Conservation (phyloP, 2,888 invertebrate genomes). For the Chaetogeoica ovagalla region DNA sequence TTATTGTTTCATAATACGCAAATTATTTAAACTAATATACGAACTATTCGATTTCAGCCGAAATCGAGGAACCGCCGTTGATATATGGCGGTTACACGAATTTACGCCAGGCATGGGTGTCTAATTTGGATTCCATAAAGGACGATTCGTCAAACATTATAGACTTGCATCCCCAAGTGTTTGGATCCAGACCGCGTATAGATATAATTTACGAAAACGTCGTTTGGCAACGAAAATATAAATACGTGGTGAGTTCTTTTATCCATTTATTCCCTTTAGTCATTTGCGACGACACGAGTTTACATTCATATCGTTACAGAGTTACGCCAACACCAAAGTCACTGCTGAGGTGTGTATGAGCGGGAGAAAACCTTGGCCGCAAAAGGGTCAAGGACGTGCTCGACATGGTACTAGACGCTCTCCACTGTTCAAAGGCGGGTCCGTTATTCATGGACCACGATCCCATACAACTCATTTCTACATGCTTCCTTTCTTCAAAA, state of each 20-base stretch:
- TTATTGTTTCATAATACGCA: not conserved
- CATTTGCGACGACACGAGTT: not conserved
- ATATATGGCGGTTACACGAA: conserved; percentile 45
- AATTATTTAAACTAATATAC: not conserved
- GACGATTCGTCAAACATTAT: conserved; percentile 81
- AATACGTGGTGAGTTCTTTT: conserved; percentile 68
- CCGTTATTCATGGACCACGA: conserved; percentile 85
- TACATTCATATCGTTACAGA: conserved; percentile 58
- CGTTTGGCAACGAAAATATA: conserved; percentile 81
- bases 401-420: conserved; percentile 91
- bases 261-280: not conserved
- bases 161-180: conserved; percentile 87
- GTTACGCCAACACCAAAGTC: conserved; percentile 74
- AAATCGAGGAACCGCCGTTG: conserved; percentile 19
- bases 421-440: conserved; percentile 79
- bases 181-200: conserved; percentile 78
- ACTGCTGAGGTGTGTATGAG: conserved; percentile 81
- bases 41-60: not conserved
- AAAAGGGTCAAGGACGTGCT: conserved; percentile 88
- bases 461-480: conserved; percentile 89
- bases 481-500: conserved; percentile 80
- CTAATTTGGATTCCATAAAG: conserved; percentile 75
- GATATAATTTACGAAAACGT: conserved; percentile 86
- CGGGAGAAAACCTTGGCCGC: conserved; percentile 94
- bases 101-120: conserved; percentile 80